Conservation (phyloP, 1,140 invertebrate species). For the Dendrolimus kikuchii region DNA sequence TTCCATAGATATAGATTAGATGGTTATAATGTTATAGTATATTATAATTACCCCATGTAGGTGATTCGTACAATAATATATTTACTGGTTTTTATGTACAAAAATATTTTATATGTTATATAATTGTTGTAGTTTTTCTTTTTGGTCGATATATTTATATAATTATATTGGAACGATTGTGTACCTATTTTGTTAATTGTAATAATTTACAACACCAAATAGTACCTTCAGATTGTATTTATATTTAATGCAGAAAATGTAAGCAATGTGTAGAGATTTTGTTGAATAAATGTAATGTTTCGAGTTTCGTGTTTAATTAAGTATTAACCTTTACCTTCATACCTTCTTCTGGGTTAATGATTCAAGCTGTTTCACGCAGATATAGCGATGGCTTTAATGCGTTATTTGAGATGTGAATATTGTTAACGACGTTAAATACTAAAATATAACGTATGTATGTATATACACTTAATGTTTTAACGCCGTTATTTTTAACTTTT, state of each 20-base stretch:
- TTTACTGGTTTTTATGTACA: constrained; percentile 31
- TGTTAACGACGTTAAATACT: too few species aligned
- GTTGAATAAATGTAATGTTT: constrained; percentile 70
- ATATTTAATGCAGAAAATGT: constrained; percentile 51
- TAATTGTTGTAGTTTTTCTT: constrained; percentile 39
- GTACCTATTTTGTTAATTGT: constrained; percentile 43
- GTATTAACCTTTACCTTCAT: too few species aligned
- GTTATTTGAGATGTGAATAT: too few species aligned
- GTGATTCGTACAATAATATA: constrained; percentile 38
- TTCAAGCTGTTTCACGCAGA: too few species aligned
- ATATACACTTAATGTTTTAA: too few species aligned
- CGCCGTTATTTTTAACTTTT: too few species aligned
- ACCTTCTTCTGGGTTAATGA: too few species aligned
- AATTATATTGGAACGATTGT: constrained; percentile 17
- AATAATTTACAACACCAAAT: constrained; percentile 62
- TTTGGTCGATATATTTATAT: constrained; percentile 33
- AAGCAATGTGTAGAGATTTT: constrained; percentile 62
- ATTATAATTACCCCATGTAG: constrained; percentile 22
- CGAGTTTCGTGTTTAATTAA: constrained; percentile 16
- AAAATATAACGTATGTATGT: too few species aligned
- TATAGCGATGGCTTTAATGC: too few species aligned
- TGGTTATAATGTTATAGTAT: constrained; percentile 19
- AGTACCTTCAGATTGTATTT: constrained; percentile 48
- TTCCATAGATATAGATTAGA: constrained; percentile 32
- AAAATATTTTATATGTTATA: constrained; percentile 30